Percentiles rank a stretch among this genome's conserved stretches.
Conservation (phyloP, 2,797 vertebrate genomes). For the Arnoldichthys spilopterus region DNA sequence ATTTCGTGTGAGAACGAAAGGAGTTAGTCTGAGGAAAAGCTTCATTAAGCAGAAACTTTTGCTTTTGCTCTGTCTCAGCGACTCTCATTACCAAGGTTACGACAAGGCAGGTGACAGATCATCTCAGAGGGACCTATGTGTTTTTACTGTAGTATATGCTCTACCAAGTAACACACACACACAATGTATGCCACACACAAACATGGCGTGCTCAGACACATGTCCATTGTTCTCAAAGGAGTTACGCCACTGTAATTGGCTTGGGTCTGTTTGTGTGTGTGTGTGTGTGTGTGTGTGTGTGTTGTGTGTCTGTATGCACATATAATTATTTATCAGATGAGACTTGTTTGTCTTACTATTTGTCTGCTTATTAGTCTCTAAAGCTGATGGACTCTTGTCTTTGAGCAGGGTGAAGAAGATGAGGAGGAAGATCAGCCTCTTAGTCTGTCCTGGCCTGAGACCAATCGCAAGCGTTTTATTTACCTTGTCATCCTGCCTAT, state of each 20-base stretch:
- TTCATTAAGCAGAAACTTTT: not conserved
- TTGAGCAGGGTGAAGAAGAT: constrained; percentile 66
- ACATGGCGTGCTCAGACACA: constrained; percentile 40
- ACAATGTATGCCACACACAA: not conserved
- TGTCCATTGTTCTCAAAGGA: not conserved
- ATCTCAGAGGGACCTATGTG: constrained; percentile 23
- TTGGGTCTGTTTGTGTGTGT: not conserved
- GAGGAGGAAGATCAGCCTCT: constrained; percentile 87
- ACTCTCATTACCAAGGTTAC: constrained; percentile 25
- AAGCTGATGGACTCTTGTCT: not conserved
- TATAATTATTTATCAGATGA: too few species aligned
- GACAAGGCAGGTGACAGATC: constrained; percentile 28
- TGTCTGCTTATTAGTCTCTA: not conserved
- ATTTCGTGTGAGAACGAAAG: too few species aligned
- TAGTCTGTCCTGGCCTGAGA: constrained; percentile 89
- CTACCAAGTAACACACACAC: not conserved
- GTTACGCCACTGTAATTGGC: constrained; percentile 38
- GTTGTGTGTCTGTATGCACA: not conserved
- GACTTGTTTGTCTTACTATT: too few species aligned
- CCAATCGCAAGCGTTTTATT: constrained; percentile 82
- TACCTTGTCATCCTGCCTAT: constrained; percentile 92
- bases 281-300: not conserved
- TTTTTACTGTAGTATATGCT: constrained; percentile 9
- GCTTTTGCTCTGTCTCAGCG: constrained; percentile 29
- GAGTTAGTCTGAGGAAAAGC: not conserved